phyloP scores from a whole-genome alignment of 2,797 vertebrate genomes.

The Anableps anableps region DNA sequence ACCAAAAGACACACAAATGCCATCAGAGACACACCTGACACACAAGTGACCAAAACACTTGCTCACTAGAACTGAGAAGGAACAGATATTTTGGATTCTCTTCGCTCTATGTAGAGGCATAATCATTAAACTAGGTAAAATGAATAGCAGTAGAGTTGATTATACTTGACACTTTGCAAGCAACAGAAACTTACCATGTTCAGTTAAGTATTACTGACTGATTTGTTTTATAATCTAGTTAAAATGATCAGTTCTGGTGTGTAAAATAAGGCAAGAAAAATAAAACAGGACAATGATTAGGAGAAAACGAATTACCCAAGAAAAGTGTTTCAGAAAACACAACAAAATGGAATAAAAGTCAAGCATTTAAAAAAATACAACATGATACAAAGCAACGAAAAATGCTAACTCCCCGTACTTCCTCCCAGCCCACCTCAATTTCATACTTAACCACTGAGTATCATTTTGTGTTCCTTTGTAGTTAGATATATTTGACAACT shows the following conservation, averaged over 20 bases:
- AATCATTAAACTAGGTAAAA: conserved; percentile 30
- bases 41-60: conserved; percentile 62
- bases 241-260: neutral
- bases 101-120: conserved; percentile 26
- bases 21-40: conserved; percentile 62
- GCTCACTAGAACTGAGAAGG: conserved; percentile 48
- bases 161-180: neutral
- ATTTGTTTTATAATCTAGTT: neutral
- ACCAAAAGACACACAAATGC: conserved; percentile 32
- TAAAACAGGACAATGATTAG: neutral
- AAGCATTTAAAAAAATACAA: neutral
- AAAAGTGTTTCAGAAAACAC: neutral
- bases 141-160: conserved; percentile 13
- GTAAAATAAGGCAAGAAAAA: neutral
- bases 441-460: too few species aligned
- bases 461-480: neutral
- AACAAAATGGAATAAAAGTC: neutral
- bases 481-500: neutral
- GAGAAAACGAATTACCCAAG: neutral
- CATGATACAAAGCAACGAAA: too few species aligned
- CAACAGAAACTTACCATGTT: conserved; percentile 3
- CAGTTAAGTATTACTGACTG: neutral
- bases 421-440: too few species aligned
- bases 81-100: conserved; percentile 56
- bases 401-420: too few species aligned